Evolutionary conservation across 1,140 invertebrate species (phyloP).

Genomic region (Drosophila yakuba): DNA sequence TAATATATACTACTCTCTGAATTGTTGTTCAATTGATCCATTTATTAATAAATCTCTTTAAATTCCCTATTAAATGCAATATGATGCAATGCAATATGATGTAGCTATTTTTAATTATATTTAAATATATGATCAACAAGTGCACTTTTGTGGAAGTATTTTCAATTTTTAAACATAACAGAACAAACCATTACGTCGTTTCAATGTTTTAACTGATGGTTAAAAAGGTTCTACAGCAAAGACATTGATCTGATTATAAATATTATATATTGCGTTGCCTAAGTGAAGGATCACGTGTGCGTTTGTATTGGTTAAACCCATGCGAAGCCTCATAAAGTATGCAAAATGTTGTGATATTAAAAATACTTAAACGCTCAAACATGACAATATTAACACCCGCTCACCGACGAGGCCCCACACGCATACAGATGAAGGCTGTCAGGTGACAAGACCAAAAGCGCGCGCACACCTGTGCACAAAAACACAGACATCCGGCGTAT

Average conservation of each 20-base stretch:
- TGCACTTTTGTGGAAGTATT: too few species aligned
- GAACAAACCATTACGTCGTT: too few species aligned
- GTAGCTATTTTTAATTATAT: too few species aligned
- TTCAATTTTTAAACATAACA: too few species aligned
- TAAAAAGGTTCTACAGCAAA: not conserved
- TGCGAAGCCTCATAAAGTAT: conserved; percentile 51
- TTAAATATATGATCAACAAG: too few species aligned
- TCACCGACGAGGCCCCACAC: conserved; percentile 13
- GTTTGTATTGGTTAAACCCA: conserved; percentile 5
- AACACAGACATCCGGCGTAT: conserved; percentile 3
- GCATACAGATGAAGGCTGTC: conserved; percentile 22
- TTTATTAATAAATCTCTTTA: too few species aligned
- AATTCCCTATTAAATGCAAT: too few species aligned
- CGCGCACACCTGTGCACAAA: conserved; percentile 17
- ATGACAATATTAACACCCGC: conserved; percentile 62
- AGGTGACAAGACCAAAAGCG: conserved; percentile 41
- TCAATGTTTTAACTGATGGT: not conserved
- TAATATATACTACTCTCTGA: too few species aligned
- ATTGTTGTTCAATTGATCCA: too few species aligned
- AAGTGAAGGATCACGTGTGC: conserved; percentile 8
- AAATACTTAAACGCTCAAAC: conserved; percentile 66
- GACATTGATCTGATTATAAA: conserved; percentile 15
- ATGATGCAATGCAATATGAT: too few species aligned
- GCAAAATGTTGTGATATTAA: conserved; percentile 58
- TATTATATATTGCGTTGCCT: not conserved